A percentile compares a stretch with the other conserved stretches of the same genome.
Evolutionary conservation across 2,888 invertebrate species (phyloP).

Genomic region (Platycnemis pennipes): DNA sequence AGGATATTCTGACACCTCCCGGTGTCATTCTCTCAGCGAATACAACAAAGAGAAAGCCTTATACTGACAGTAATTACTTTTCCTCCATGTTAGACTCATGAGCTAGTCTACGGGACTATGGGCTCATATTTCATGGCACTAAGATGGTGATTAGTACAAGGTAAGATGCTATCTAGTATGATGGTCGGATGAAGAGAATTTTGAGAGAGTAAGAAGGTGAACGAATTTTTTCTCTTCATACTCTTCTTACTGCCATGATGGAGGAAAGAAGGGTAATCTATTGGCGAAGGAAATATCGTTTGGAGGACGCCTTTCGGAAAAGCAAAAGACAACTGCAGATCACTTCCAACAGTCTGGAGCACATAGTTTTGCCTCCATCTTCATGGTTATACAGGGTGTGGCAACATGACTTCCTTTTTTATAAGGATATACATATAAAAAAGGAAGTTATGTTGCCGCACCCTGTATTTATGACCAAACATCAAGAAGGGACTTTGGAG

Average conservation of each 20-base stretch:
- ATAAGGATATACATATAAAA: no score
- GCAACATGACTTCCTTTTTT: no score
- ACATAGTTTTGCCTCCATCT: neutral
- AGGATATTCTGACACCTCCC: neutral
- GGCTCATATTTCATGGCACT: neutral
- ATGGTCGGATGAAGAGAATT: no score
- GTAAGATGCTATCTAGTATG: no score
- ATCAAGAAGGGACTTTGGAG: no score
- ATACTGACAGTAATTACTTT: neutral
- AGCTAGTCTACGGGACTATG: neutral
- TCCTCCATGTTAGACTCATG: neutral
- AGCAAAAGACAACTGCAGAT: neutral
- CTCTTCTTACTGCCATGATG: neutral
- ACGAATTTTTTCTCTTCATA: neutral
- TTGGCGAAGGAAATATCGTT: neutral
- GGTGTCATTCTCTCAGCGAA: neutral
- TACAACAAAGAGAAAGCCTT: neutral
- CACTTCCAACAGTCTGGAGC: neutral
- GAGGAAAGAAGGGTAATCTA: neutral
- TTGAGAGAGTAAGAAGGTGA: no score
- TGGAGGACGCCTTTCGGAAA: neutral
- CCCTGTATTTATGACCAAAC: no score
- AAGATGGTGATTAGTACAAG: neutral
- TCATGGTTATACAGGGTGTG: neutral
- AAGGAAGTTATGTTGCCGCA: no score